Evolutionary conservation across 1,140 invertebrate genomes (phyloP), one percentile per base, ranked within the genome.

Genomic region (Megathymus violae): DNA sequence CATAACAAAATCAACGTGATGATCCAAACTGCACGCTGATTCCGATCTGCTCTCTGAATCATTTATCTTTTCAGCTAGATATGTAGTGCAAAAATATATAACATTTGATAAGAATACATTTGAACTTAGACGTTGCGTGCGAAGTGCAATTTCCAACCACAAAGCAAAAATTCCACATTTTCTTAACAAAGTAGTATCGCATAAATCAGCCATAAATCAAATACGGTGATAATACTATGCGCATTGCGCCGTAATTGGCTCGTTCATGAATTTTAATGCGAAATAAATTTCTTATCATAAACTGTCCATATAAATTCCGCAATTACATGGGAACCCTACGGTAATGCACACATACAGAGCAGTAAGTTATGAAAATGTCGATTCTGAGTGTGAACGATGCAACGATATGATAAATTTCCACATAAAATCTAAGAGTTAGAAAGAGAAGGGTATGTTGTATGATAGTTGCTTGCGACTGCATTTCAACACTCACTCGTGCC

Each of bases 241-340:
- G 34, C 34, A 4, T 36, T 36, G 34, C 34, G 11, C 34, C 34
- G 34, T 36, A 36, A 36, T 36, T 36, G 34, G 10, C 34, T 11
- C 34, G 34, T 11, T 36, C 34, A 36, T 36, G 34, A 36, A 36
- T 36, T 36, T 36, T 36, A 36, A 36, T 36, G 34, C 34, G 34
- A 36, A 36, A 11, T 36, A 36, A 36, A 36, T 36, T 36, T n/a
- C 34, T n/a, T 36, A 36, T 36, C 11, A 36, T 4, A 11, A 36
- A 36, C 34, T 36, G 34, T 36, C 34, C 34, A 11, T n/a, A 36
- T 36, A 36, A 36, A 36, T 36, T 36, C 1, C 11, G 34, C 34
- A 36, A 36, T 11, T 11, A 11, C 34, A 36, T 36, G 34, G 34
- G 34, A 36, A 36, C 34, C 4, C n/a, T 11, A 11, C 4, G 34